phyloP scores from a whole-genome alignment of 2,888 invertebrate species.

The Xestia ashworthii region DNA sequence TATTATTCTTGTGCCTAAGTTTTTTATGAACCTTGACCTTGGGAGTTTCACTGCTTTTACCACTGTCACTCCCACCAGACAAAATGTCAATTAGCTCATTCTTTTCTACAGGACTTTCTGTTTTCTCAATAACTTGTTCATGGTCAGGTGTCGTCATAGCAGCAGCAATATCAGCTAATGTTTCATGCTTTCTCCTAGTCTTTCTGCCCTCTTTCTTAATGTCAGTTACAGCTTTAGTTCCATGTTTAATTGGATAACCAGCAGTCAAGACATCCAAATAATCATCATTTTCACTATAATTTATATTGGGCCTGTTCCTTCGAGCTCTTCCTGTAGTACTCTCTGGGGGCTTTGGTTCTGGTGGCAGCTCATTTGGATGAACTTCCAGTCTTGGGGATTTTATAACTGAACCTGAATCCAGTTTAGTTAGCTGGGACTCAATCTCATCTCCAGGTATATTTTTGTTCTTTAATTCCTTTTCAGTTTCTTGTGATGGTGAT shows the following conservation, averaged over 20 bases:
- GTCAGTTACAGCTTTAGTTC: conserved; percentile 84
- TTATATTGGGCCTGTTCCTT: conserved; percentile 87
- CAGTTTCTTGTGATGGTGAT: conserved; percentile 83
- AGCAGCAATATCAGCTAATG: conserved; percentile 69
- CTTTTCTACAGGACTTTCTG: conserved; percentile 77
- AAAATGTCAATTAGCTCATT: conserved; percentile 83
- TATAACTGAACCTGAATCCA: conserved; percentile 78
- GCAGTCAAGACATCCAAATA: conserved; percentile 87
- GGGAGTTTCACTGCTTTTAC: conserved; percentile 74
- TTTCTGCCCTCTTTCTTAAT: conserved; percentile 85
- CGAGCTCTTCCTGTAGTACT: conserved; percentile 81
- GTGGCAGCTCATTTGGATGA: conserved; percentile 80
- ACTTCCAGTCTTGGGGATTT: conserved; percentile 81
- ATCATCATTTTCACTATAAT: conserved; percentile 91
- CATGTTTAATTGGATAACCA: conserved; percentile 79
- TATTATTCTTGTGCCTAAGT: conserved; percentile 79
- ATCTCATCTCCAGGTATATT: conserved; percentile 79
- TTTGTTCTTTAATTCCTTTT: conserved; percentile 76
- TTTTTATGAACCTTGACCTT: conserved; percentile 81
- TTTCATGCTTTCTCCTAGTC: conserved; percentile 82
- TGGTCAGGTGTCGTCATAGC: conserved; percentile 71
- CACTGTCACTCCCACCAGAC: conserved; percentile 77
- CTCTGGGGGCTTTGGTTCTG: conserved; percentile 87
- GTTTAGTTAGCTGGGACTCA: conserved; percentile 81
- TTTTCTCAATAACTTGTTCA: conserved; percentile 73